Conservation (phyloP, 2,113 vertebrate species). For the Fregata magnificens region DNA sequence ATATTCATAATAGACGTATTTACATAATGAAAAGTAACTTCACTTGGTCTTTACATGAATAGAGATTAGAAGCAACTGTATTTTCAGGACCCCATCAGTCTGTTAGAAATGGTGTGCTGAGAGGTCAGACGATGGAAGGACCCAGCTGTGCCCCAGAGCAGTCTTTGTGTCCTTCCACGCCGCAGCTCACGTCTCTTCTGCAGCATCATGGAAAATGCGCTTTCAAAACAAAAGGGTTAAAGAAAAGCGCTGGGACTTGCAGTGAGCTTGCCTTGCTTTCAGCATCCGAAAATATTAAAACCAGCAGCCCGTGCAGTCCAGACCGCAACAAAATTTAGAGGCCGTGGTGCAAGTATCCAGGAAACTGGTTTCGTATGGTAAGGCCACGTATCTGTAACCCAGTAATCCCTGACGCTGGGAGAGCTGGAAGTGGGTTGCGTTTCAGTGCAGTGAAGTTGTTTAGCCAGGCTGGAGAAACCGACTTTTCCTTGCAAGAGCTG, state of each 20-base stretch:
- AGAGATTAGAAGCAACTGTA: background rate
- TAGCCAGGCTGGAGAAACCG: background rate
- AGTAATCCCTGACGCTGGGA: background rate
- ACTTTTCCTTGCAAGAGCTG: background rate
- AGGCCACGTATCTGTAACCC: background rate
- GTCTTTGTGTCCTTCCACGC: background rate
- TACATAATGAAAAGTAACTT: slow-evolving; percentile 24
- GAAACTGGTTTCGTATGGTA: background rate
- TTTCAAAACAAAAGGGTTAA: background rate
- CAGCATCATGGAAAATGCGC: background rate
- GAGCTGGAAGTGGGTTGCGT: background rate
- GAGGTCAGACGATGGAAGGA: background rate
- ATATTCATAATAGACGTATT: background rate
- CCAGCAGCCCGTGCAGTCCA: background rate
- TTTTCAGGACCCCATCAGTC: background rate
- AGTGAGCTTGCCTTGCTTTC: background rate
- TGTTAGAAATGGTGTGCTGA: background rate
- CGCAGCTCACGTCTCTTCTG: rapidly evolving
- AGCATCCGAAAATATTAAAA: background rate
- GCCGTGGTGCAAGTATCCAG: background rate
- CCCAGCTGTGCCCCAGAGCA: background rate
- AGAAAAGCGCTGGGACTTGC: background rate
- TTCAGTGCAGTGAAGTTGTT: background rate
- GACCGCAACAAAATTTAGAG: background rate
- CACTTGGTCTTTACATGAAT: background rate